These are phyloP conservation scores for Dendrophyllia cribrosa DNA, from an alignment of 64 coral and sea anemone genomes.

Conservation along the genomic window DNA sequence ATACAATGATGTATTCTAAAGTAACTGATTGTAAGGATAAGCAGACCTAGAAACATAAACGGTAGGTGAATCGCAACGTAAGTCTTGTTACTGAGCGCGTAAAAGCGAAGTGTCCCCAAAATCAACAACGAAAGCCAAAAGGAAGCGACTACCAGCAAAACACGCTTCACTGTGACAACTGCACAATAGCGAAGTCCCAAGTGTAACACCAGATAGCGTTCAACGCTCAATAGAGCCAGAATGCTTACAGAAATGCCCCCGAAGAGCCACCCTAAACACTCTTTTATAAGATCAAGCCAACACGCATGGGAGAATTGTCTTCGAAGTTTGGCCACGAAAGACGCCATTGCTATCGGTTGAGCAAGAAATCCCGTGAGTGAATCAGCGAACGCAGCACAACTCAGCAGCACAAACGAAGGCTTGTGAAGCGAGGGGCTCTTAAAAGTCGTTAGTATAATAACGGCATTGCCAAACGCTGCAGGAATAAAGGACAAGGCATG, in stretches of 20 bases:
- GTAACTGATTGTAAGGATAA: constrained; percentile 13
- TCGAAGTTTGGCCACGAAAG: constrained; percentile 10
- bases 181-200: neutral
- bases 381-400: constrained; percentile 12
- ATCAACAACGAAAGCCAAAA: neutral
- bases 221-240: constrained; percentile 25
- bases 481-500: constrained; percentile 14
- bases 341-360: constrained; percentile 30
- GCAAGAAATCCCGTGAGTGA: constrained; percentile 20
- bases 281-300: neutral
- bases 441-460: neutral
- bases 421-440: constrained; percentile 22
- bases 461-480: constrained; percentile 18
- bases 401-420: constrained; percentile 17
- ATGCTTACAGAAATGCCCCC: constrained; percentile 4
- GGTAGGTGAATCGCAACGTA: neutral
- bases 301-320: constrained; percentile 9
- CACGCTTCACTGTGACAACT: neutral
- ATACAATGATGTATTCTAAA: constrained; percentile 8
- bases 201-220: neutral
- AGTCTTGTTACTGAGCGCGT: neutral
- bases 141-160: neutral
- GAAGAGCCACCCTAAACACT: constrained; percentile 2
- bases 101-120: constrained; percentile 6
- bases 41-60: neutral